phyloP scores from a whole-genome alignment of 2,888 invertebrate genomes.

The Cetonia aurata region DNA sequence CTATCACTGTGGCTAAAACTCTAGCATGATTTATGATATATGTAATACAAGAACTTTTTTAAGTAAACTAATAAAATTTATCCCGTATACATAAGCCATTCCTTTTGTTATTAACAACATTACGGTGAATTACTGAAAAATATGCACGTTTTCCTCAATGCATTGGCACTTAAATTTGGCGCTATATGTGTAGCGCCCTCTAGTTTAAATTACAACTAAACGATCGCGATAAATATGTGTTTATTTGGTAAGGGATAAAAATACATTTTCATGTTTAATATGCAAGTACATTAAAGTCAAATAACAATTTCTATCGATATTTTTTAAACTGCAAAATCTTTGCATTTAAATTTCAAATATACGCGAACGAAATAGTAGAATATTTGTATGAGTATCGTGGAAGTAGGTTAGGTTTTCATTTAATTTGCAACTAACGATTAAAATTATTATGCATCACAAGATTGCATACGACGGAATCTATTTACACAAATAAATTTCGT shows the following conservation, averaged over 20 bases:
- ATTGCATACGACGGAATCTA: slow-evolving; percentile 18
- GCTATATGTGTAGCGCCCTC: slow-evolving; percentile 25
- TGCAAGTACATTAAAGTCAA: not conserved
- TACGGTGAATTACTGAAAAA: too few relatives aligned
- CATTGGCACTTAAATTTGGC: slow-evolving; percentile 18
- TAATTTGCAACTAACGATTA: slow-evolving; percentile 8
- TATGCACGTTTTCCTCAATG: too few relatives aligned
- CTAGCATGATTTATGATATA: not conserved
- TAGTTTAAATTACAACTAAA: slow-evolving; percentile 27
- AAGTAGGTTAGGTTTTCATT: slow-evolving; percentile 32
- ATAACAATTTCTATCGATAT: not conserved
- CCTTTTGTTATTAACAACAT: not conserved
- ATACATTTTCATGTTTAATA: not conserved
- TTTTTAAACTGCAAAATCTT: too few relatives aligned
- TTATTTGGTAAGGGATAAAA: slow-evolving; percentile 28
- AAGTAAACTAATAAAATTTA: slow-evolving; percentile 9
- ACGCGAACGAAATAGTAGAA: too few relatives aligned
- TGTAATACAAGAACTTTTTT: not conserved
- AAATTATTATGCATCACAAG: slow-evolving; percentile 34
- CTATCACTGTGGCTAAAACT: not conserved
- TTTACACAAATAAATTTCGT: slow-evolving; percentile 38
- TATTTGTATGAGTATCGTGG: too few relatives aligned
- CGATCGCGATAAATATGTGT: slow-evolving; percentile 38
- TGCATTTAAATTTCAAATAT: too few relatives aligned
- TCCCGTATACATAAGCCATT: not conserved